phyloP scores from a whole-genome alignment of 2,888 invertebrate species.

The Theretra japonica region DNA sequence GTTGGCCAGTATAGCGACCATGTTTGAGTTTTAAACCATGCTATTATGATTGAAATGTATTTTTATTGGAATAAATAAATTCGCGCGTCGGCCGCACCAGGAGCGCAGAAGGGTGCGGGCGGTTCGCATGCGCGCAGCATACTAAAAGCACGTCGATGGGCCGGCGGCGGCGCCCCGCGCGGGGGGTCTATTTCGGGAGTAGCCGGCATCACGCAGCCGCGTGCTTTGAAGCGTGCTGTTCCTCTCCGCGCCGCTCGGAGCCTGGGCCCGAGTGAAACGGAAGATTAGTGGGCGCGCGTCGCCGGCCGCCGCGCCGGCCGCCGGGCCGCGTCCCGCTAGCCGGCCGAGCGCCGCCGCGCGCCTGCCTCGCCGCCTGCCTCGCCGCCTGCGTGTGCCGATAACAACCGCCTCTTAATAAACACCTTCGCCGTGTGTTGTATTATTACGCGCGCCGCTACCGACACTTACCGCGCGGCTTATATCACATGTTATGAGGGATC shows the following conservation, averaged over 20 bases:
- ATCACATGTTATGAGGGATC: neutral
- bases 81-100: conserved; percentile 71
- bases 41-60: conserved; percentile 55
- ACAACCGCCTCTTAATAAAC: conserved; percentile 20
- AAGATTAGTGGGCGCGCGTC: conserved; percentile 79
- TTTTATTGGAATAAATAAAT: conserved; percentile 55
- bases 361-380: too few relatives aligned
- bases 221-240: conserved; percentile 84
- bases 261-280: conserved; percentile 83
- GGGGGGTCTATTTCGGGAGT: conserved; percentile 84
- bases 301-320: conserved; percentile 53
- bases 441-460: conserved; percentile 13
- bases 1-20: conserved; percentile 81
- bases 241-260: conserved; percentile 78
- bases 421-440: conserved; percentile 12
- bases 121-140: conserved; percentile 85
- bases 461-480: neutral
- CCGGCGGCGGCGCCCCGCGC: conserved; percentile 71
- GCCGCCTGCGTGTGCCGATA: conserved; percentile 24
- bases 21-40: conserved; percentile 68
- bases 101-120: conserved; percentile 83
- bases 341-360: conserved; percentile 40
- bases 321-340: conserved; percentile 37
- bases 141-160: conserved; percentile 85
- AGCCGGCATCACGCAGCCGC: conserved; percentile 83